These are phyloP conservation scores for Tenthredo amoena DNA, from an alignment of 2,888 invertebrate genomes.

Conservation along the genomic window DNA sequence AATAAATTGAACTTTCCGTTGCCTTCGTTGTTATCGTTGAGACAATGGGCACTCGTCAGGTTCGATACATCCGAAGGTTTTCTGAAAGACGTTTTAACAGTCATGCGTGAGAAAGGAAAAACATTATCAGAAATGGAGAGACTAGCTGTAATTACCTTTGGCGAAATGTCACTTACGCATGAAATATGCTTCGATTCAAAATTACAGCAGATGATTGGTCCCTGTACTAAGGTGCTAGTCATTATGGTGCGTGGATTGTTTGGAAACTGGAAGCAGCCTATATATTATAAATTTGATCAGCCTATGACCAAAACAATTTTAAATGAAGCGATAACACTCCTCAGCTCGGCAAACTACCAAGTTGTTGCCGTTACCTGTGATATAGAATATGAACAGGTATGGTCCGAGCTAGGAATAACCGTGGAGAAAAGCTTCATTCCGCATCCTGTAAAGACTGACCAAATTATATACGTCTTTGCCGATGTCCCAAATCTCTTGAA, in stretches of 20 bases:
- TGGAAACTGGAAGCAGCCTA: constrained; percentile 63
- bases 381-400: constrained; percentile 60
- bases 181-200: background rate
- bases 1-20: constrained; percentile 34
- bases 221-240: constrained; percentile 60
- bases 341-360: constrained; percentile 58
- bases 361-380: constrained; percentile 63
- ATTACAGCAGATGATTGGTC: constrained; percentile 59
- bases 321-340: constrained; percentile 56
- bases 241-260: constrained; percentile 61
- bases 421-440: constrained; percentile 57
- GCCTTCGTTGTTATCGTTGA: constrained; percentile 41
- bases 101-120: constrained; percentile 57
- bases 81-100: constrained; percentile 55
- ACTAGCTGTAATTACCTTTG: constrained; percentile 59
- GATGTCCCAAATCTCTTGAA: constrained; percentile 57
- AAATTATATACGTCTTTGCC: constrained; percentile 52
- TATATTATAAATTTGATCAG: constrained; percentile 64
- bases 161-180: constrained; percentile 56
- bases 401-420: constrained; percentile 58
- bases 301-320: constrained; percentile 62
- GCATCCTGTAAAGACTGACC: background rate
- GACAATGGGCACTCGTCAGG: constrained; percentile 33
- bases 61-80: constrained; percentile 55
- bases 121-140: constrained; percentile 49